Conservation (phyloP, 2,888 invertebrate species). For the Eilema caniola region DNA sequence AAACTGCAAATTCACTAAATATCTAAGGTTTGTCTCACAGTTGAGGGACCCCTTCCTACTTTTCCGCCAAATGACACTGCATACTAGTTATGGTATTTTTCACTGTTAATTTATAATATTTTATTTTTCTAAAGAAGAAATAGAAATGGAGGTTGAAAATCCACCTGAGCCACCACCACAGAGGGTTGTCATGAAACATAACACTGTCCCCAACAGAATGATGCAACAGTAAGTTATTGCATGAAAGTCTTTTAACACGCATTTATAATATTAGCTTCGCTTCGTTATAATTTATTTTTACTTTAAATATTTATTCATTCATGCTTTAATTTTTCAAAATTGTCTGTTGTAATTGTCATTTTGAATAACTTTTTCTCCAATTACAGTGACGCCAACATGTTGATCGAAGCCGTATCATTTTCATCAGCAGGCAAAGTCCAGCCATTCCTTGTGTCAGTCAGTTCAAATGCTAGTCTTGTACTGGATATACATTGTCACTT, state of each 20-base stretch:
- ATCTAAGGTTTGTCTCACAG: too few relatives aligned
- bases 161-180: constrained; percentile 88
- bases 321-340: too few relatives aligned
- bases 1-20: too few relatives aligned
- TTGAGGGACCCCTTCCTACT: too few relatives aligned
- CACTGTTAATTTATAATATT: background rate
- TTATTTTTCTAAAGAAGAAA: background rate
- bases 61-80: too few relatives aligned
- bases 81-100: background rate
- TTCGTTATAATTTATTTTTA: too few relatives aligned
- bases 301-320: too few relatives aligned
- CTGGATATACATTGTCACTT: constrained; percentile 98
- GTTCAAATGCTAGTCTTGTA: constrained; percentile 94
- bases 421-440: constrained; percentile 95
- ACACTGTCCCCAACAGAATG: constrained; percentile 91
- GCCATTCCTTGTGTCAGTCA: constrained; percentile 95
- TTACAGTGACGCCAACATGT: constrained; percentile 94
- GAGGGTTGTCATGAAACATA: constrained; percentile 91
- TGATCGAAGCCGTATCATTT: constrained; percentile 96
- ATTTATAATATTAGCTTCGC: background rate
- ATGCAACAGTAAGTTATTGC: constrained; percentile 90
- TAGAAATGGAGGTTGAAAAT: constrained; percentile 85
- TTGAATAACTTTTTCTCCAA: background rate
- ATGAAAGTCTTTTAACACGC: background rate
- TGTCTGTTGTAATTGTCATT: too few relatives aligned